Evolutionary conservation across 2,113 vertebrate genomes (phyloP).

Genomic region (Mastomys natalensis): DNA sequence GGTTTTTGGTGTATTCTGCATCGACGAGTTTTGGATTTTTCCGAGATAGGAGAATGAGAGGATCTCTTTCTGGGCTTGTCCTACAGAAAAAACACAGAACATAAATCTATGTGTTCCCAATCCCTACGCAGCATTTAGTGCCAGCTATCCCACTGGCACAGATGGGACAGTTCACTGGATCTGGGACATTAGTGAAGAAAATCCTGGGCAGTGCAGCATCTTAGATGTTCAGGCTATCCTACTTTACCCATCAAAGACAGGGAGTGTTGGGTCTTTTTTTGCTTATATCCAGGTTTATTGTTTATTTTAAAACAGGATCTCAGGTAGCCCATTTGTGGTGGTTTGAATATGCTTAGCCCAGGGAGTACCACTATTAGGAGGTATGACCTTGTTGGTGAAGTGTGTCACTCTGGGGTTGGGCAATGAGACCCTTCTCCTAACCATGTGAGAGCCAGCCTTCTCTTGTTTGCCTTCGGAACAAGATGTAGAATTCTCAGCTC

Average conservation of each 20-base stretch:
- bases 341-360: too few relatives aligned
- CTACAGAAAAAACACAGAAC: conserved; percentile 85
- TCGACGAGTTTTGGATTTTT: conserved; percentile 94
- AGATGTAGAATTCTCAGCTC: too few relatives aligned
- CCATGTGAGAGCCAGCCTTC: too few relatives aligned
- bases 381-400: too few relatives aligned
- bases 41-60: conserved; percentile 96
- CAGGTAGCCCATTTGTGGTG: not conserved
- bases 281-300: not conserved
- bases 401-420: too few relatives aligned
- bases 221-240: not conserved
- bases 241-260: not conserved
- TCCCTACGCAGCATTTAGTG: not conserved
- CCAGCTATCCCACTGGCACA: not conserved
- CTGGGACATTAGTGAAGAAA: not conserved
- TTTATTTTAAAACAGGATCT: not conserved
- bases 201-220: not conserved
- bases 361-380: too few relatives aligned
- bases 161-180: not conserved
- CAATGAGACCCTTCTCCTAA: too few relatives aligned
- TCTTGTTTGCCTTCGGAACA: too few relatives aligned
- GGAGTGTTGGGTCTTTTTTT: not conserved
- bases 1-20: conserved; percentile 98
- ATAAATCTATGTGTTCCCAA: not conserved
- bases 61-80: conserved; percentile 97